Evolutionary conservation across 2,113 vertebrate genomes (phyloP), one percentile per base, ranked within the genome.

Genomic region (Hemibagrus wyckioides): DNA sequence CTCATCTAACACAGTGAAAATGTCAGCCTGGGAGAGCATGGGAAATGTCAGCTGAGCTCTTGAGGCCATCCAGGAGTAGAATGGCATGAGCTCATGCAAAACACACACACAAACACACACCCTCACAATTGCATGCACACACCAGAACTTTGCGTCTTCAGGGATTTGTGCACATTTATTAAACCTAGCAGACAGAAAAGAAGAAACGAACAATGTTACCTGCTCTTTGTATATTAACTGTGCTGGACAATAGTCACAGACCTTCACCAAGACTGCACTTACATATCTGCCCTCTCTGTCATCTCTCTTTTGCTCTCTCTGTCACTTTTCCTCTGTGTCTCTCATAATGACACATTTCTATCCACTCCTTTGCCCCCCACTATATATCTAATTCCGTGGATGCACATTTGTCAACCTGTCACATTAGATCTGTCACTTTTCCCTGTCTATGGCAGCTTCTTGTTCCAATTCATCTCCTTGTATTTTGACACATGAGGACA

Each of bases 1-100:
- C 94, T 94, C 93, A 96, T 96, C 91, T 95, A 94, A 95, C 94
- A 95, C 94, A 89, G 90, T 92, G 92, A 89, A 95, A 96, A 96
- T 96, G 94, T 95, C 95, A 96, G 89, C 87, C 8, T 86, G 89
- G 90, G 92, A 90, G 91, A 91, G 92, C 92, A 86, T 89, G 90
- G 90, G 86, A 95, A 95, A 96, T 96, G 94, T 95, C 95, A 95
- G 23, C 33, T 41, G 86, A 86, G 82, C 81, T 56, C 30, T 30
- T 56, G 54, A 88, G 87, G 71, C 48, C n/a, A 52, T 56, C 80
- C 65, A 67, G 50, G 63, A 75, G 41, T 33, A 6, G n/a, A 54
- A 80, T 57, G 30, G 25, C 77, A 54, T 80, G 3, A 75, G 44
- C 41, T 30, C 14, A 65, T 54, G 11, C 76, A 83, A 36, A 23